These are phyloP conservation scores for Amblyornis subalaris DNA, from an alignment of 2,113 vertebrate genomes.

Conservation along the genomic window DNA sequence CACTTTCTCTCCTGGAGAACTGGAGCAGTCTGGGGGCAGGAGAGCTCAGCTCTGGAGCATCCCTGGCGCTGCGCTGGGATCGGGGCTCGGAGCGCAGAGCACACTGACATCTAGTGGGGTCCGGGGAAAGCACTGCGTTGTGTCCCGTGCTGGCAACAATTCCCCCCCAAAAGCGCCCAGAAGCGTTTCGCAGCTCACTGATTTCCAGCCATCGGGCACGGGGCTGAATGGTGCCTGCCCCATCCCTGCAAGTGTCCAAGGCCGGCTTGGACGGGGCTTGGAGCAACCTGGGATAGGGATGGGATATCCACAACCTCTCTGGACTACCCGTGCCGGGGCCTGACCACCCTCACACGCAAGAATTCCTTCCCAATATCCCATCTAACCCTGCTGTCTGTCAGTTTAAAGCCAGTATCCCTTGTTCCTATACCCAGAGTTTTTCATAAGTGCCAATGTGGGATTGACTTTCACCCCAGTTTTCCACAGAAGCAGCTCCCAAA, in stretches of 20 bases:
- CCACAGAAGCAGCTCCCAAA: not conserved
- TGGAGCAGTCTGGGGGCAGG: not conserved
- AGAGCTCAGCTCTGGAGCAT: not conserved
- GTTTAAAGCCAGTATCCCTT: not conserved
- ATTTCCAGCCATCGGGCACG: not conserved
- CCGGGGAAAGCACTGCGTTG: not conserved
- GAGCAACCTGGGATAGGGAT: not conserved
- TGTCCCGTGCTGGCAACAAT: not conserved
- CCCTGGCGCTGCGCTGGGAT: too few relatives aligned
- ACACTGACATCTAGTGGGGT: constrained; percentile 69
- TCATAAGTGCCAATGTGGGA: fast-evolving
- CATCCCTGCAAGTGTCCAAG: not conserved
- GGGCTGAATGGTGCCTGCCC: not conserved
- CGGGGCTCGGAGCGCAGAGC: not conserved
- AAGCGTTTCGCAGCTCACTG: fast-evolving
- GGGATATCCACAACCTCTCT: not conserved
- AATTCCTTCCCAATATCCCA: not conserved
- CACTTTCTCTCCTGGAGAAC: not conserved
- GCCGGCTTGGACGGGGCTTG: not conserved
- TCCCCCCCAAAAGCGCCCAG: fast-evolving
- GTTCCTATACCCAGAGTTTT: not conserved
- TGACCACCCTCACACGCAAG: not conserved
- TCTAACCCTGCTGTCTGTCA: not conserved
- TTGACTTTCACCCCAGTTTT: not conserved
- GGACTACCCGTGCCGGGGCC: not conserved